phyloP scores from a whole-genome alignment of 2,888 invertebrate genomes.

The Disparrhopalites patrizii region DNA sequence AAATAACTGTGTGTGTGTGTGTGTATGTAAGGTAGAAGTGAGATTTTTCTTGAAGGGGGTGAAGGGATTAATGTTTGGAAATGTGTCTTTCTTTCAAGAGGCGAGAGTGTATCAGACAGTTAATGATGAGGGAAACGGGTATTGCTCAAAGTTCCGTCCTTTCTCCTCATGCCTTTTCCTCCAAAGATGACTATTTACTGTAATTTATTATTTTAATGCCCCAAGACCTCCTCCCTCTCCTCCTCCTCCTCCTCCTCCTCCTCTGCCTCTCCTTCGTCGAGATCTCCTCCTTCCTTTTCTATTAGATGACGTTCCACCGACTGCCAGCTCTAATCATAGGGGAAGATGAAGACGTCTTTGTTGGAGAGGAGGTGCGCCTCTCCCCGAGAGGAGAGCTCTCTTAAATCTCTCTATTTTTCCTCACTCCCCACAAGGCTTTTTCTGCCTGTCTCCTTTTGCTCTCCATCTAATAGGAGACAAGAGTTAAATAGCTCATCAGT shows the following conservation, averaged over 20 bases:
- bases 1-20: background rate
- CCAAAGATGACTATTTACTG: conserved; percentile 20
- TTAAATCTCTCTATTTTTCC: too few relatives aligned
- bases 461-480: too few relatives aligned
- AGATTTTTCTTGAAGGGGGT: too few relatives aligned
- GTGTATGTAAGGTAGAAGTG: background rate
- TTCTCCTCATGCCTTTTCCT: conserved; percentile 1
- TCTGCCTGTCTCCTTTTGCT: too few relatives aligned
- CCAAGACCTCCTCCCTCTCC: background rate
- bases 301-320: too few relatives aligned
- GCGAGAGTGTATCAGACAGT: conserved; percentile 24
- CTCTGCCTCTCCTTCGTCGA: background rate
- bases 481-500: too few relatives aligned
- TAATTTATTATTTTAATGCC: conserved; percentile 21
- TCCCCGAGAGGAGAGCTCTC: too few relatives aligned
- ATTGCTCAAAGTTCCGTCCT: conserved; percentile 16
- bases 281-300: background rate
- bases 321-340: too few relatives aligned
- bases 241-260: background rate
- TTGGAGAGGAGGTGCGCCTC: too few relatives aligned
- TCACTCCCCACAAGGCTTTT: too few relatives aligned
- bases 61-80: conserved; percentile 19
- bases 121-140: conserved; percentile 19
- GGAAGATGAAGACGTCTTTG: too few relatives aligned
- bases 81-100: conserved; percentile 25